Conservation (phyloP, 2,113 vertebrate genomes). For the Sylvietta virens region DNA sequence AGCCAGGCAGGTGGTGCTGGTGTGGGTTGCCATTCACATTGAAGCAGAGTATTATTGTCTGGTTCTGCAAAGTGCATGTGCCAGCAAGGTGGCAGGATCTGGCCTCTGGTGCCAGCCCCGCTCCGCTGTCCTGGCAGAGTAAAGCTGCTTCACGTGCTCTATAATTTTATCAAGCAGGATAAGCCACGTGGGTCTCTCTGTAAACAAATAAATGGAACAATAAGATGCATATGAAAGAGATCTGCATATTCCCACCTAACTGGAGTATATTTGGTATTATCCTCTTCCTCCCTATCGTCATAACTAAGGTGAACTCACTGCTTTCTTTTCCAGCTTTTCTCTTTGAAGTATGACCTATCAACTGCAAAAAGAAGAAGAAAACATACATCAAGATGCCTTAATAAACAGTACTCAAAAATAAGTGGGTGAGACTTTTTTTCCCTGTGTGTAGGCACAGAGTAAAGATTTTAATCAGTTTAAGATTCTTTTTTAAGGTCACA, state of each 20-base stretch:
- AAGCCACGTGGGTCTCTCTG: not conserved
- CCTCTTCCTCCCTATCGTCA: not conserved
- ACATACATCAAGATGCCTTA: not conserved
- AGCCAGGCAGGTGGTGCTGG: not conserved
- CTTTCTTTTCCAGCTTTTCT: constrained; percentile 17
- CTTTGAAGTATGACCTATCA: constrained; percentile 20
- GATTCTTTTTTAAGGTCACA: constrained; percentile 59
- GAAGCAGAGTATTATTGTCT: not conserved
- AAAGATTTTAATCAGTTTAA: constrained; percentile 61
- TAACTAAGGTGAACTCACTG: not conserved
- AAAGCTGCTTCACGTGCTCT: not conserved
- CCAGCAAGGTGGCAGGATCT: not conserved
- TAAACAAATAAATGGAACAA: not conserved
- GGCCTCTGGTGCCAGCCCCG: not conserved
- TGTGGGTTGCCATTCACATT: not conserved
- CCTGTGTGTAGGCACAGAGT: constrained; percentile 29
- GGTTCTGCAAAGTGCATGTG: not conserved
- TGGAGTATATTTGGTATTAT: not conserved
- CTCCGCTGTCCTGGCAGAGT: not conserved
- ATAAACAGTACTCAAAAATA: constrained; percentile 31
- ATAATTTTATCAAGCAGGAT: not conserved
- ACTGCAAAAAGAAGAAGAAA: not conserved
- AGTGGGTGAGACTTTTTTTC: not conserved
- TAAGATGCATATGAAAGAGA: not conserved
- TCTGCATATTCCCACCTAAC: not conserved